A percentile compares a stretch with the other conserved stretches of the same genome.
phyloP scores from a whole-genome alignment of 2,888 invertebrate species.

The Noctuana brunneofusca region DNA sequence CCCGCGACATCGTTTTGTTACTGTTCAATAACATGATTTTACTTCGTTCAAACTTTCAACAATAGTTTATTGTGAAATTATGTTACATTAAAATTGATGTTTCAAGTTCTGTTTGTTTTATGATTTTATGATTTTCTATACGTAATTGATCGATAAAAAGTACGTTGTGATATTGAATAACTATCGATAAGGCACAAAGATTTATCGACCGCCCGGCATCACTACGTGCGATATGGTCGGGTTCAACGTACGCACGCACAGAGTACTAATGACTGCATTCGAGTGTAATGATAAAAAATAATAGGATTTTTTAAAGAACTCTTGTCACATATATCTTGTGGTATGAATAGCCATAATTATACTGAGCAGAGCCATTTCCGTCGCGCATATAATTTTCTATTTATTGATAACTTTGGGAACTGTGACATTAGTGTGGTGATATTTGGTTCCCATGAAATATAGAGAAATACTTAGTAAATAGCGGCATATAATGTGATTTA shows the following conservation, averaged over 20 bases:
- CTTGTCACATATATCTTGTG: constrained; percentile 31
- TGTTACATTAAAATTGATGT: too few species aligned
- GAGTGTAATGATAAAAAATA: constrained; percentile 46
- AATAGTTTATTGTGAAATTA: constrained; percentile 1
- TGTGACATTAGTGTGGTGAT: not conserved
- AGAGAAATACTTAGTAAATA: not conserved
- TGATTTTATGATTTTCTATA: too few species aligned
- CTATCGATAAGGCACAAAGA: constrained; percentile 44
- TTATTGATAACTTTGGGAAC: constrained; percentile 25
- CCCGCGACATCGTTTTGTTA: not conserved
- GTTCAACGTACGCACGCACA: constrained; percentile 59
- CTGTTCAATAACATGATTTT: not conserved
- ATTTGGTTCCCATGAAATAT: not conserved
- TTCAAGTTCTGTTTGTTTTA: too few species aligned
- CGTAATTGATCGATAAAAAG: too few species aligned
- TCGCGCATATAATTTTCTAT: constrained; percentile 12
- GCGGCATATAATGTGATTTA: too few species aligned
- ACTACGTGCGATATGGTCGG: constrained; percentile 69
- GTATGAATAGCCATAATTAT: constrained; percentile 21
- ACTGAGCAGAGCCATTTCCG: constrained; percentile 9
- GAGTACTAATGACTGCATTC: constrained; percentile 60
- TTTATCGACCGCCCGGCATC: constrained; percentile 43
- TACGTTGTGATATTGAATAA: not conserved
- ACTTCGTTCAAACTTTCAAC: not conserved
- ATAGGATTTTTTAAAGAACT: constrained; percentile 38